Evolutionary conservation across 2,113 vertebrate species (phyloP), one percentile per base, ranked within the genome.

Genomic region (Chrysochloris asiatica): DNA sequence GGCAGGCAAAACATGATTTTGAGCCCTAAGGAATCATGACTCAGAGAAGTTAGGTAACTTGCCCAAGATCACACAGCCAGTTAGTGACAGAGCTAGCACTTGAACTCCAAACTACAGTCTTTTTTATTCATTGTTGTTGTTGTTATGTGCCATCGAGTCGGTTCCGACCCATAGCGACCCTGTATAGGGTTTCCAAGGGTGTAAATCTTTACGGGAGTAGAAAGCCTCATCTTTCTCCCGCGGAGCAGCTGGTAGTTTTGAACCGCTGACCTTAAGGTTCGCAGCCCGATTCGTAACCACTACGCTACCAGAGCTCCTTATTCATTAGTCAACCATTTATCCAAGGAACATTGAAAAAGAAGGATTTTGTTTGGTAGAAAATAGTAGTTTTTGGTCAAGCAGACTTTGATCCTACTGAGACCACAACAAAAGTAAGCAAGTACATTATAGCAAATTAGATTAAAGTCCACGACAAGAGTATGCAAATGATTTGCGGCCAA

Each of bases 31-130:
- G 73, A 54, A 50, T 28, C 2, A 17, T 72, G 30, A n/a, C 84
- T 87, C 81, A 75, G 78, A 89, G 92, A 81, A 50, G 38, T 93
- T 88, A 80, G 36, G n/a, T 54, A 72, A 80, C 47, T 82, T 26
- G 36, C 26, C 56, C 12, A 26, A 83, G 52, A 83, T 77, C 86
- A 77, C 65, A 83, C 9, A 82, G 38, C 26, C 21, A 33, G 52
- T 11, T 52, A 67, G 10, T 61, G 41, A n/a, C 28, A 41, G 48
- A 45, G n/a, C 21, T 71, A 30, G 30, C 26, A 17, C 45, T 56
- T 77, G 71, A 48, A 65, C 33, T 69, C 26, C 36, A 52, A 36
- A 54, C 11, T 54, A 36, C 19, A 65, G 2, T 47, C 50, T 85
- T n/a, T 36, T 88, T 86, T 91, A 63, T n/a, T n/a, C n/a, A n/a